Evolutionary conservation across 2,888 invertebrate genomes (phyloP).

Genomic region (Pterobdella sp.): DNA sequence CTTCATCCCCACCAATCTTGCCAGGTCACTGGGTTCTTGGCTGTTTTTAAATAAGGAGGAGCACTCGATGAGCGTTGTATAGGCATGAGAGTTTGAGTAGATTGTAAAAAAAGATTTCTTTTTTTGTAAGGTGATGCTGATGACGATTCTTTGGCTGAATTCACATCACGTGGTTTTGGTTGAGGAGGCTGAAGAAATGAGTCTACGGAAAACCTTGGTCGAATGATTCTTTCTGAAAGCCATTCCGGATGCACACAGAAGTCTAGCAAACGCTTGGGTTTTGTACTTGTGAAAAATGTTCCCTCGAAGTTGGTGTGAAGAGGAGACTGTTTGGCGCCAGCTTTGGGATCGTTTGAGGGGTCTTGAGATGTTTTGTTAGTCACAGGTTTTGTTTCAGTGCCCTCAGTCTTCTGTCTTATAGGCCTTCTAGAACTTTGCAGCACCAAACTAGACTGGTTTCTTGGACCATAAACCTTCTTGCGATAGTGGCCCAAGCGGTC

Average conservation of each 20-base stretch:
- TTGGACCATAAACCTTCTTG: background rate
- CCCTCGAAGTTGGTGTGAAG: background rate
- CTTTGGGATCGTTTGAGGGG: background rate
- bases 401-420: background rate
- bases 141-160: background rate
- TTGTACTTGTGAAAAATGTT: background rate
- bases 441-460: conserved; percentile 5
- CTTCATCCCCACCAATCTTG: conserved; percentile 13
- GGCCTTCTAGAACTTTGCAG: background rate
- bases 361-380: background rate
- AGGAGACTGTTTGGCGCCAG: background rate
- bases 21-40: conserved; percentile 10
- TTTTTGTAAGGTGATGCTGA: background rate
- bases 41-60: background rate
- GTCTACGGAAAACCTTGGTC: background rate
- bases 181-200: background rate
- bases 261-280: background rate
- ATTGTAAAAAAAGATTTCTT: too few relatives aligned
- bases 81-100: background rate
- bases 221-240: background rate
- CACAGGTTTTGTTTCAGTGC: background rate
- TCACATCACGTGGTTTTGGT: background rate
- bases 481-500: conserved; percentile 14
- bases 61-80: background rate
- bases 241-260: conserved; percentile 11